Percentiles rank a stretch among this genome's conserved stretches.
Conservation (phyloP, 2,113 vertebrate genomes). For the Xenus cinereus region DNA sequence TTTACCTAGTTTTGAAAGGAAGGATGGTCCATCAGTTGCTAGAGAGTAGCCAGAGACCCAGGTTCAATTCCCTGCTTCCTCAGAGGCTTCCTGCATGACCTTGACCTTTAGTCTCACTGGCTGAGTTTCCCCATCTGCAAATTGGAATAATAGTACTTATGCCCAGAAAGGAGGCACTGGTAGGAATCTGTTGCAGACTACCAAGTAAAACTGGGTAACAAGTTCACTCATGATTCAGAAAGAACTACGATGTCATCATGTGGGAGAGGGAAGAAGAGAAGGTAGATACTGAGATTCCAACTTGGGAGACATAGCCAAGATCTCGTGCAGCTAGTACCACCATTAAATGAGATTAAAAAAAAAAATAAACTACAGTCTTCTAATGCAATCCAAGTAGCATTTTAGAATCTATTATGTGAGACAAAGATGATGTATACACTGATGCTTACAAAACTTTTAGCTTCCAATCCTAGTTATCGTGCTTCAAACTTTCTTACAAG, state of each 20-base stretch:
- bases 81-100: slow-evolving; percentile 29
- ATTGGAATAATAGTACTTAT: slow-evolving; percentile 48
- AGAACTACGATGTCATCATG: background rate
- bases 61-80: slow-evolving; percentile 31
- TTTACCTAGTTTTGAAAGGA: slow-evolving; percentile 45
- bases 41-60: slow-evolving; percentile 18
- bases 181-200: background rate
- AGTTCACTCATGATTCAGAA: background rate
- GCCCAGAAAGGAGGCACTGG: background rate
- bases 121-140: slow-evolving; percentile 24
- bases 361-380: background rate
- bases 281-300: background rate
- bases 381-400: background rate
- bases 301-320: background rate
- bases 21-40: slow-evolving; percentile 21
- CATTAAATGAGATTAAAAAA: background rate
- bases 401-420: background rate
- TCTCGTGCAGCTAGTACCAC: background rate
- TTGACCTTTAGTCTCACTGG: slow-evolving; percentile 14
- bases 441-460: background rate
- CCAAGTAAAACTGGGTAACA: background rate
- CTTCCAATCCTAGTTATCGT: background rate
- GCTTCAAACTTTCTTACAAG: background rate
- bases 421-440: background rate
- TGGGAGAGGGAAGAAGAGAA: background rate